These are phyloP conservation scores for Triplophysa siluroides DNA, from an alignment of 2,113 vertebrate species.

Conservation along the genomic window DNA sequence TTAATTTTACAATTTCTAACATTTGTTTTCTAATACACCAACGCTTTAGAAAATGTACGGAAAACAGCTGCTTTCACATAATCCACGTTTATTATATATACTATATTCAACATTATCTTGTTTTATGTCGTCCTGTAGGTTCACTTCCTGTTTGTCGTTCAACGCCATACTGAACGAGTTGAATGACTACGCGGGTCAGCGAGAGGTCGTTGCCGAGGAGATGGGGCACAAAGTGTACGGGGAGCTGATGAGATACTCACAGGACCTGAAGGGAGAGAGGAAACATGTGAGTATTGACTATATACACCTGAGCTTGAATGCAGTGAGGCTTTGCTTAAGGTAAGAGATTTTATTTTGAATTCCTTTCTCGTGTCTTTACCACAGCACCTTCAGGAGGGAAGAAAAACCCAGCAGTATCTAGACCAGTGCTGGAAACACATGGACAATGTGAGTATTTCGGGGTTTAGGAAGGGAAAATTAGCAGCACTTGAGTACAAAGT, in stretches of 20 bases:
- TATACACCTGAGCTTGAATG: neutral
- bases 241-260: conserved; percentile 94
- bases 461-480: too few species aligned
- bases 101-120: neutral
- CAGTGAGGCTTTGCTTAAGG: neutral
- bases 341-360: conserved; percentile 11
- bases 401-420: conserved; percentile 95
- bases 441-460: conserved; percentile 89
- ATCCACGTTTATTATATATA: too few species aligned
- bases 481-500: neutral
- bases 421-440: conserved; percentile 99
- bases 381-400: conserved; percentile 96
- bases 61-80: too few species aligned
- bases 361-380: conserved; percentile 52
- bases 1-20: too few species aligned
- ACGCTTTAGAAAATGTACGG: too few species aligned
- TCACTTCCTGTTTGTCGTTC: conserved; percentile 92
- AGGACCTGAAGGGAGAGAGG: conserved; percentile 92
- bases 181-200: conserved; percentile 96
- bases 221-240: conserved; percentile 93
- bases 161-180: conserved; percentile 94
- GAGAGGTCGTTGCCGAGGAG: conserved; percentile 98
- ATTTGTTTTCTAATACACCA: too few species aligned
- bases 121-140: conserved; percentile 75
- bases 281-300: conserved; percentile 85